A percentile compares a stretch with the other conserved stretches of the same genome.
phyloP scores from a whole-genome alignment of 2,888 invertebrate species.

The Mythimna albipuncta region DNA sequence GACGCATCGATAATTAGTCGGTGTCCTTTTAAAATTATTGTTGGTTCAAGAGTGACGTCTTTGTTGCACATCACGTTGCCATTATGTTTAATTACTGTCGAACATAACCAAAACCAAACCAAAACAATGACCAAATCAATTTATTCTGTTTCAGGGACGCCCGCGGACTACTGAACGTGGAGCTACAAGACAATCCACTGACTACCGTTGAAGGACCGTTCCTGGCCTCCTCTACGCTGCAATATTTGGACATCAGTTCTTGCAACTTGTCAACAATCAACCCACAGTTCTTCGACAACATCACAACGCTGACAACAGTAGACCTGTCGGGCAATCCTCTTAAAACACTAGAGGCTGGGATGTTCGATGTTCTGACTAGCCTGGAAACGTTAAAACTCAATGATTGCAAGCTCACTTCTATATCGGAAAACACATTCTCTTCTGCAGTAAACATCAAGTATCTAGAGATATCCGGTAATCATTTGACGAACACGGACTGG shows the following conservation, averaged over 20 bases:
- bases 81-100: neutral
- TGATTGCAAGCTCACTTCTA: conserved; percentile 91
- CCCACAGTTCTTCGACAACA: conserved; percentile 92
- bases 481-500: conserved; percentile 91
- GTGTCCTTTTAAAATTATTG: neutral
- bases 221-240: conserved; percentile 92
- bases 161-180: conserved; percentile 92
- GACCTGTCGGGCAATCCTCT: conserved; percentile 93
- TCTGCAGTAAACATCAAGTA: conserved; percentile 91
- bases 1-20: conserved; percentile 14
- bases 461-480: conserved; percentile 92
- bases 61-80: neutral
- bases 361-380: conserved; percentile 92
- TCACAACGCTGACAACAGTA: conserved; percentile 92
- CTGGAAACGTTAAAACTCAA: conserved; percentile 92
- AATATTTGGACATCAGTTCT: conserved; percentile 92
- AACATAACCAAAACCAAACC: neutral
- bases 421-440: conserved; percentile 90
- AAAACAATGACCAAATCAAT: conserved; percentile 9
- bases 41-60: conserved; percentile 12
- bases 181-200: conserved; percentile 93
- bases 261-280: conserved; percentile 91
- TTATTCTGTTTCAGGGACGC: conserved; percentile 90
- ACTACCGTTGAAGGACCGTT: conserved; percentile 92
- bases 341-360: conserved; percentile 88